A percentile compares a stretch with the other conserved stretches of the same genome.
Conservation (phyloP, 2,888 invertebrate genomes). For the Stegana nigrithorax region DNA sequence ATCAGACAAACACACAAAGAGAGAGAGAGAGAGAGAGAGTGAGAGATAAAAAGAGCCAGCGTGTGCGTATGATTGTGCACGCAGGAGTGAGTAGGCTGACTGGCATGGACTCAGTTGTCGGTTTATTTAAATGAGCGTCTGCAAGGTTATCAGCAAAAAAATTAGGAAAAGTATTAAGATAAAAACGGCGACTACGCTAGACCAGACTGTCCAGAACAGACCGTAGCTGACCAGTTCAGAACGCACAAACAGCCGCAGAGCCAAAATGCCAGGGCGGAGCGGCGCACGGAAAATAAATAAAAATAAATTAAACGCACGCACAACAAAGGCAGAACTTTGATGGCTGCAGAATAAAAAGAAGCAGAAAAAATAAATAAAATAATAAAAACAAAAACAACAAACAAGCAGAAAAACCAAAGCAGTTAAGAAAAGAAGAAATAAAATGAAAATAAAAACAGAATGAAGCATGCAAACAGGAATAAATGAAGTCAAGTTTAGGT, state of each 20-base stretch:
- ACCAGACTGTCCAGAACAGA: not conserved
- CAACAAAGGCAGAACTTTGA: not conserved
- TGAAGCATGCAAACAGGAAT: not conserved
- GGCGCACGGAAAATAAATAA: not conserved
- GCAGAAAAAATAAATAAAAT: not conserved
- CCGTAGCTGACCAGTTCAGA: not conserved
- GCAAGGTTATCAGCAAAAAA: slow-evolving; percentile 34
- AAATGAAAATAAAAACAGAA: too few species aligned
- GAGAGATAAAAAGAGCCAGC: too few species aligned
- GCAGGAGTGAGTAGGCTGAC: too few species aligned
- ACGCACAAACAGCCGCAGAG: not conserved
- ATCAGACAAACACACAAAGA: not conserved
- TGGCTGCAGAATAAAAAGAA: not conserved
- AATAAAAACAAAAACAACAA: too few species aligned
- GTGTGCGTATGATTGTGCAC: too few species aligned
- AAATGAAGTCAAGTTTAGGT: slow-evolving; percentile 10
- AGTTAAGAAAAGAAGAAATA: not conserved
- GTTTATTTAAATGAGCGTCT: slow-evolving; percentile 8
- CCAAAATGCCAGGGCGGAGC: too few species aligned
- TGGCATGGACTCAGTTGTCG: too few species aligned
- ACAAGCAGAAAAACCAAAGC: not conserved
- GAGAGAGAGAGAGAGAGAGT: not conserved
- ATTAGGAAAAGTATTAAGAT: slow-evolving; percentile 60
- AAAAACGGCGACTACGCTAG: slow-evolving; percentile 32
- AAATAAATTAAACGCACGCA: not conserved